Percentiles rank a stretch among this genome's conserved stretches.
Evolutionary conservation across 2,888 invertebrate species (phyloP).

Genomic region (Andrena hattorfiana): DNA sequence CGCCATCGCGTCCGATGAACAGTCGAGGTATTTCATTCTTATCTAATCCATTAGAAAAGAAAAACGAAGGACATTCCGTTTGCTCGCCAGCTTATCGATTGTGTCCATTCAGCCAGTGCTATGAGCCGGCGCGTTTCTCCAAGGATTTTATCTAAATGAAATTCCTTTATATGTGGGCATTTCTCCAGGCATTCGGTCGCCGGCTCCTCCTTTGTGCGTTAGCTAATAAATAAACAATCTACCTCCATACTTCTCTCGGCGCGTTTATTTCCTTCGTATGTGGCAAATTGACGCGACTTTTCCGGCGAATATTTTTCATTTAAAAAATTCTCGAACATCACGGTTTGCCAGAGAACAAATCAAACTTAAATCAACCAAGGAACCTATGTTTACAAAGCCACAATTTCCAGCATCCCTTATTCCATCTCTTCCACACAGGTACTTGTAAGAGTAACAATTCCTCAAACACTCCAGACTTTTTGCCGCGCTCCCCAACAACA

Average conservation of each 20-base stretch:
- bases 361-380: too few relatives aligned
- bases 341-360: too few relatives aligned
- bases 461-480: too few relatives aligned
- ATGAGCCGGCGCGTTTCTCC: slow-evolving; percentile 22
- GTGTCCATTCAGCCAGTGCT: slow-evolving; percentile 10
- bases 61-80: slow-evolving; percentile 24
- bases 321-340: too few relatives aligned
- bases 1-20: slow-evolving; percentile 10
- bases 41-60: slow-evolving; percentile 46
- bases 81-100: slow-evolving; percentile 23
- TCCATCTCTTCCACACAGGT: too few relatives aligned
- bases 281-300: not conserved
- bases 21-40: slow-evolving; percentile 17
- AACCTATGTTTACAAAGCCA: too few relatives aligned
- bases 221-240: slow-evolving; percentile 27
- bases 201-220: not conserved
- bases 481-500: not conserved
- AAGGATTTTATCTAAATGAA: slow-evolving; percentile 45
- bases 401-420: too few relatives aligned
- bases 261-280: too few relatives aligned
- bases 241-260: too few relatives aligned
- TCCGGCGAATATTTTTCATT: not conserved
- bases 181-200: slow-evolving; percentile 4
- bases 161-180: slow-evolving; percentile 27
- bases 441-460: too few relatives aligned